Evolutionary conservation across 2,797 vertebrate genomes (phyloP).

Genomic region (Typhlichthys subterraneus): DNA sequence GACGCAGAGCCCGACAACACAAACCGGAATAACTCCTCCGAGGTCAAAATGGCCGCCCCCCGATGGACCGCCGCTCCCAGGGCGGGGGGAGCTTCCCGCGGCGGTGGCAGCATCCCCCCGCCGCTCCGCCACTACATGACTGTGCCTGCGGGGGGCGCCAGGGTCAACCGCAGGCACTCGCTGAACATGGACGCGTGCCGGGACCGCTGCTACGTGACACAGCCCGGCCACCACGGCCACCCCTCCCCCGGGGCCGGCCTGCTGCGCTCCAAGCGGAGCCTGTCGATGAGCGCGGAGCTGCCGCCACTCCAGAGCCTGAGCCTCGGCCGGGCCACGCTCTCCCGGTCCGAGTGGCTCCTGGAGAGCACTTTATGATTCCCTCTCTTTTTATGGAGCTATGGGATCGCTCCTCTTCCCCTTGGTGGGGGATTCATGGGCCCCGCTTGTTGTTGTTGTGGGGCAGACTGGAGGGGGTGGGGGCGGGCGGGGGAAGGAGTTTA

Average conservation of each 20-base stretch:
- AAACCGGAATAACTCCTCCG: conserved; percentile 95
- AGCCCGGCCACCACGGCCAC: conserved; percentile 22
- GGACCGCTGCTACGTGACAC: conserved; percentile 70
- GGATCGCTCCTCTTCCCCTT: conserved; percentile 42
- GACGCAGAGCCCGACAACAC: conserved; percentile 85
- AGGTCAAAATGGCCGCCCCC: conserved; percentile 60
- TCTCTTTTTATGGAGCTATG: conserved; percentile 34
- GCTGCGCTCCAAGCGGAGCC: conserved; percentile 86
- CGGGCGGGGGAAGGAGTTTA: conserved; percentile 52
- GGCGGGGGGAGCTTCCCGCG: conserved; percentile 61
- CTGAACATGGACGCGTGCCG: conserved; percentile 83
- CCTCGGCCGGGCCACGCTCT: conserved; percentile 64
- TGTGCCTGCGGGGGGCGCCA: conserved; percentile 82
- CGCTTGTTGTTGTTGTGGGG: not conserved
- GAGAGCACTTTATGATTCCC: conserved; percentile 90
- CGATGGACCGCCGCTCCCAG: conserved; percentile 79
- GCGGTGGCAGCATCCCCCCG: conserved; percentile 67
- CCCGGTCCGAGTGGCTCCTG: conserved; percentile 90
- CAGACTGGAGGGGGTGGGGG: conserved; percentile 9
- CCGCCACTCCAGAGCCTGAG: conserved; percentile 69
- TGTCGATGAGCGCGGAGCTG: conserved; percentile 91
- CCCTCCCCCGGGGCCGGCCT: conserved; percentile 72
- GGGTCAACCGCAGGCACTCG: conserved; percentile 87
- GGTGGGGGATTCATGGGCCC: conserved; percentile 51
- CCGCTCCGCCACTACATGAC: conserved; percentile 89